Percentiles rank a stretch among this genome's conserved stretches.
These are phyloP conservation scores for Propithecus coquereli DNA, from an alignment of 2,113 vertebrate species.

Conservation along the genomic window DNA sequence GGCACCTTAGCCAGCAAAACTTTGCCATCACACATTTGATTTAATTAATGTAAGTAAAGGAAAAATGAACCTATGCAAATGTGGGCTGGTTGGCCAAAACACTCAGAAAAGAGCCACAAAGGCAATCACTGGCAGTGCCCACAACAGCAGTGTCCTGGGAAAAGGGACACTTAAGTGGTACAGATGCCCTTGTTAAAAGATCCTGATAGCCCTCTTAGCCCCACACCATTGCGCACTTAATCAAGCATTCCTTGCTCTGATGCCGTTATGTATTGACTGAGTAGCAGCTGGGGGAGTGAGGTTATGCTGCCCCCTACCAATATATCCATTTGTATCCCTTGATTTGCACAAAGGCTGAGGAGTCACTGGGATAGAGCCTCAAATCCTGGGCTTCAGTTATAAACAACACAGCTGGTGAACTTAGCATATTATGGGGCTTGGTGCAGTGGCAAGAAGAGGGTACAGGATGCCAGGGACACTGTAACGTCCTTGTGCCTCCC, in stretches of 20 bases:
- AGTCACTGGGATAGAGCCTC: neutral
- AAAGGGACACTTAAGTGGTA: neutral
- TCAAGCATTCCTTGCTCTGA: neutral
- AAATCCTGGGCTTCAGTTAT: neutral
- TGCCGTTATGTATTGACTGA: neutral
- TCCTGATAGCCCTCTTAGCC: neutral
- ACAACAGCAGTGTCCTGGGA: neutral
- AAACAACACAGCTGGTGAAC: neutral
- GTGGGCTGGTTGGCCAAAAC: neutral
- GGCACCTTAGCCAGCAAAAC: neutral
- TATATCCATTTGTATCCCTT: neutral
- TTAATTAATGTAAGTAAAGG: slow-evolving; percentile 37
- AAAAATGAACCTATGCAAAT: slow-evolving; percentile 4
- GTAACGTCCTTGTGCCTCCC: neutral
- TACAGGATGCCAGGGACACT: neutral
- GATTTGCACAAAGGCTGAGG: neutral
- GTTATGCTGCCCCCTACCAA: neutral
- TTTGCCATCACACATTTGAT: slow-evolving; percentile 20
- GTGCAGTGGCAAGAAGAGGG: neutral
- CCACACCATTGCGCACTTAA: neutral
- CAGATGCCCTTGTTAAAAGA: slow-evolving; percentile 23
- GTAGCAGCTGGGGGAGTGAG: neutral
- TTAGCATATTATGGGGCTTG: neutral
- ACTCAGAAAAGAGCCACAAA: neutral
- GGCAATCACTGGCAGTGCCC: neutral